Percentiles rank a stretch among this genome's conserved stretches.
phyloP scores from a whole-genome alignment of 2,113 vertebrate genomes.

The Lutjanus erythropterus region DNA sequence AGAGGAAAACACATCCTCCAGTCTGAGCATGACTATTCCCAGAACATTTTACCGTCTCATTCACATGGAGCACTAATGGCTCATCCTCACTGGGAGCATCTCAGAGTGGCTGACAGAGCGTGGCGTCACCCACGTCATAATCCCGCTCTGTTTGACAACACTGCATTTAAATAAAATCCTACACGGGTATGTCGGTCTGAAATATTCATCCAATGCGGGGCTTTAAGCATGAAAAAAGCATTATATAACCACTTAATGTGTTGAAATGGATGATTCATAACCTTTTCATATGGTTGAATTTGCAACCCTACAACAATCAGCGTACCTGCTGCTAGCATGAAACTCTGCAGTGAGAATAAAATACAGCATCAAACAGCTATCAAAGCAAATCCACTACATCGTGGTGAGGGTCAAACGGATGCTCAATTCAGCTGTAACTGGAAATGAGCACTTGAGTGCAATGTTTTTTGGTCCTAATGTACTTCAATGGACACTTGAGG shows the following conservation, averaged over 20 bases:
- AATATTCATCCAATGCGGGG: background rate
- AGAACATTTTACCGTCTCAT: background rate
- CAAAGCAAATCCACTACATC: background rate
- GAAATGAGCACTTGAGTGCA: background rate
- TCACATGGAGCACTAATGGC: conserved; percentile 10
- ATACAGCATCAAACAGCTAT: conserved; percentile 2
- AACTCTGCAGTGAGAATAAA: conserved; percentile 16
- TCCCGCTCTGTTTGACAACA: conserved; percentile 47
- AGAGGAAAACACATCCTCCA: too few species aligned
- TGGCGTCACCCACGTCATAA: conserved; percentile 20
- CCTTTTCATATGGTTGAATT: conserved; percentile 13
- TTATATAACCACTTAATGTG: conserved; percentile 43
- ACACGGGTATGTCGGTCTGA: background rate
- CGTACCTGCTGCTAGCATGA: conserved; percentile 21
- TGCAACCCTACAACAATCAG: conserved; percentile 1
- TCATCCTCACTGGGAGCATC: conserved; percentile 17
- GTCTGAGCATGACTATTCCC: background rate
- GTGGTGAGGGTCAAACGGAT: background rate
- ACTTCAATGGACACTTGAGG: conserved; percentile 9
- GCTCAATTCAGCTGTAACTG: background rate
- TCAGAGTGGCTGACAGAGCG: conserved; percentile 12
- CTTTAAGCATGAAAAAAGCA: conserved; percentile 20
- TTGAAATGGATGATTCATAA: conserved; percentile 49
- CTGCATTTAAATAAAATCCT: conserved; percentile 52
- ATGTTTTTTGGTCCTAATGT: background rate